A percentile compares a stretch with the other conserved stretches of the same genome.
phyloP scores from a whole-genome alignment of 2,113 vertebrate species.

The Carassius auratus region DNA sequence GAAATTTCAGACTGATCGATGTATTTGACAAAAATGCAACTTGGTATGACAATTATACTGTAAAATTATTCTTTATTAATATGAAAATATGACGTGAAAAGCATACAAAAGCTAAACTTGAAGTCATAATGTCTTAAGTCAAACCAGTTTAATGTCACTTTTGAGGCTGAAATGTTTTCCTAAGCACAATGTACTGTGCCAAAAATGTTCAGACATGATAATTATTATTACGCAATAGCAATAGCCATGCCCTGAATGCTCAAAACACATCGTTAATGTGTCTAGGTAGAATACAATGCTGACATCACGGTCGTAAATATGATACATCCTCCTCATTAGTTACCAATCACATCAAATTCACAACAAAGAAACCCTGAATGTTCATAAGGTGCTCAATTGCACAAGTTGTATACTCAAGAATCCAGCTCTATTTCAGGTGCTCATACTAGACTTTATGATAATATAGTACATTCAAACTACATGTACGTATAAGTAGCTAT shows the following conservation, averaged over 20 bases:
- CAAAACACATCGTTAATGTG: background rate
- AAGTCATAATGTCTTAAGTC: background rate
- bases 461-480: background rate
- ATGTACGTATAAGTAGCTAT: background rate
- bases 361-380: background rate
- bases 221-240: background rate
- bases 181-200: too few species aligned
- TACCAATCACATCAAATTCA: background rate
- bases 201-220: background rate
- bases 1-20: background rate
- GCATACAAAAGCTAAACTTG: background rate
- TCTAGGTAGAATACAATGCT: background rate
- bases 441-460: background rate
- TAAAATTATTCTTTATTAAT: constrained; percentile 16
- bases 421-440: background rate
- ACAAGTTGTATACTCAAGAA: background rate
- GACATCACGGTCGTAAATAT: background rate
- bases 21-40: background rate
- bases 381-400: background rate
- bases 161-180: background rate
- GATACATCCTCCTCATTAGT: background rate
- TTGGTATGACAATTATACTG: background rate
- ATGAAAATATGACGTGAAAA: constrained; percentile 5
- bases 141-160: background rate
- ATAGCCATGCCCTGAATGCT: background rate